phyloP scores from a whole-genome alignment of 2,888 invertebrate species.

The Rotaria magnacalcarata region DNA sequence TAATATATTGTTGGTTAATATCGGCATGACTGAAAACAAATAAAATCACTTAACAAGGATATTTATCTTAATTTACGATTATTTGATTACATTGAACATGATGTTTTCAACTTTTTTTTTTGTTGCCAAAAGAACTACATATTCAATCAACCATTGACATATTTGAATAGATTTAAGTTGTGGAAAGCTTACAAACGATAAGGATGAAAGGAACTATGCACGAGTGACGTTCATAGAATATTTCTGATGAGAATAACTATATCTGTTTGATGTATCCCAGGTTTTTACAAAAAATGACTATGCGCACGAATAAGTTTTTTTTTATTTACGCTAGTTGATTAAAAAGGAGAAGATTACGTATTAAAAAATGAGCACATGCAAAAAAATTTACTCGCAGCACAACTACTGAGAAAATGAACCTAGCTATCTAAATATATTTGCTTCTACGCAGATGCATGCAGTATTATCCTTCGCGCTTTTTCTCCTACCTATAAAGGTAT shows the following conservation, averaged over 20 bases:
- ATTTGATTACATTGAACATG: not conserved
- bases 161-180: not conserved
- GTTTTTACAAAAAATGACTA: not conserved
- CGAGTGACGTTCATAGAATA: constrained; percentile 7
- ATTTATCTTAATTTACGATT: not conserved
- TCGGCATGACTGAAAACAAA: not conserved
- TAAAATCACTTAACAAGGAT: not conserved
- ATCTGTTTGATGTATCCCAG: not conserved
- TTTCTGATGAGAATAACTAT: not conserved
- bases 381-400: not conserved
- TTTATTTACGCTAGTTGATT: not conserved
- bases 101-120: not conserved
- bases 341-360: not conserved
- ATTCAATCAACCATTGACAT: not conserved
- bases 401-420: not conserved
- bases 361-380: not conserved
- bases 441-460: not conserved
- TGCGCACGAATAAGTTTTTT: constrained; percentile 10
- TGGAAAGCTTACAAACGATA: not conserved
- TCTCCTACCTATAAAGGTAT: too few relatives aligned
- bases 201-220: constrained; percentile 17
- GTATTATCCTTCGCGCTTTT: not conserved
- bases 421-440: not conserved
- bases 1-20: not conserved
- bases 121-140: too few relatives aligned